Conservation (phyloP, 2,888 invertebrate species). For the Lasioglossum villosulum region DNA sequence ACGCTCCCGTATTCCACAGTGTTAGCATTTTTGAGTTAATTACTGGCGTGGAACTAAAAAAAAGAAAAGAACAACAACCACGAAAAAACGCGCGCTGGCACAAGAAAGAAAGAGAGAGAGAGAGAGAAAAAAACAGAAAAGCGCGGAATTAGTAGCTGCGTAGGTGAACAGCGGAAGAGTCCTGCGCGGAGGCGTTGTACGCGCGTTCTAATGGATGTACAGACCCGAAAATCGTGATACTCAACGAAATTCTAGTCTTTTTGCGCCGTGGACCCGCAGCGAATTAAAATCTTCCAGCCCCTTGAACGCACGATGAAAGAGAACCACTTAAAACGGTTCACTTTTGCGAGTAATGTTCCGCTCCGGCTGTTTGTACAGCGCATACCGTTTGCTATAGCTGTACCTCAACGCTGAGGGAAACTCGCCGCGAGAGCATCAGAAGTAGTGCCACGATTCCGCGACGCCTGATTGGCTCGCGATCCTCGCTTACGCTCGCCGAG, state of each 20-base stretch:
- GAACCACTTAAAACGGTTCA: conserved; percentile 36
- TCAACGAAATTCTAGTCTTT: conserved; percentile 42
- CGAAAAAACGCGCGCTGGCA: neutral
- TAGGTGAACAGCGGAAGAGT: conserved; percentile 33
- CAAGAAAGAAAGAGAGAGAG: neutral
- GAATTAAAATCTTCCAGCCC: conserved; percentile 38
- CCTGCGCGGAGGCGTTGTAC: conserved; percentile 13
- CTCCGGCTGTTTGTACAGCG: neutral
- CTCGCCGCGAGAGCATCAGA: too few relatives aligned
- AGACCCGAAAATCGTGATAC: conserved; percentile 35
- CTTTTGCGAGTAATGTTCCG: conserved; percentile 20
- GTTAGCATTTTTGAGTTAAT: conserved; percentile 61
- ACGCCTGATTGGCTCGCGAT: neutral
- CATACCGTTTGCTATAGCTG: neutral
- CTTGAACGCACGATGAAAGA: conserved; percentile 22
- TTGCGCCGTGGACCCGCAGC: conserved; percentile 14
- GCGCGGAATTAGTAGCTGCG: conserved; percentile 25
- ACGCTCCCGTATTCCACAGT: conserved; percentile 43
- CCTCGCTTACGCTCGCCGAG: neutral
- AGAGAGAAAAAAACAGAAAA: neutral
- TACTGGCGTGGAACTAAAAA: conserved; percentile 29
- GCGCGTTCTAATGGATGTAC: conserved; percentile 24
- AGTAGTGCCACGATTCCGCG: neutral
- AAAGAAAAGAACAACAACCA: neutral
- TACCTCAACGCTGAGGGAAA: neutral